Conservation (phyloP, 2,888 invertebrate genomes). For the Amphipyra berbera region DNA sequence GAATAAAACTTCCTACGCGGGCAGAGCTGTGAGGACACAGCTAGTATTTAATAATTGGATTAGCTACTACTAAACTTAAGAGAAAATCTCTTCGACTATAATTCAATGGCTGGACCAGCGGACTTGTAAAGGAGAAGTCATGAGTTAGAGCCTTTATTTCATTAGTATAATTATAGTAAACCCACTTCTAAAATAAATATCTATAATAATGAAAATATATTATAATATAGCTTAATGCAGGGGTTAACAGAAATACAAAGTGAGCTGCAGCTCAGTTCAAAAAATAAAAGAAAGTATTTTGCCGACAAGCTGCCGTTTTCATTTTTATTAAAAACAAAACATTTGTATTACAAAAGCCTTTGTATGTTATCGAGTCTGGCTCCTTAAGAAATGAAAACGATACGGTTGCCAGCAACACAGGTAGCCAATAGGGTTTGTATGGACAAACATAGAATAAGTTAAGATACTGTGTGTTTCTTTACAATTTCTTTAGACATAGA, state of each 20-base stretch:
- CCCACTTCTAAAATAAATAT: too few species aligned
- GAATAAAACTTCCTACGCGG: too few species aligned
- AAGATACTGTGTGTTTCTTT: slow-evolving; percentile 15
- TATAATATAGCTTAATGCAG: neutral
- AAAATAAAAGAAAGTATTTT: too few species aligned
- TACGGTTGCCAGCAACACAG: slow-evolving; percentile 49
- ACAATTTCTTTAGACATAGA: slow-evolving; percentile 5
- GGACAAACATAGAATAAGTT: slow-evolving; percentile 42
- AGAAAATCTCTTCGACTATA: too few species aligned
- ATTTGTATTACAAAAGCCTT: slow-evolving; percentile 50
- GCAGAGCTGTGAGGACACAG: too few species aligned
- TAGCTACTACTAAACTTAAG: too few species aligned
- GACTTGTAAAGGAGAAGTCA: too few species aligned
- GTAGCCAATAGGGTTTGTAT: slow-evolving; percentile 50
- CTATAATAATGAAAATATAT: too few species aligned
- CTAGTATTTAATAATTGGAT: too few species aligned
- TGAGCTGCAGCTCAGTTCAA: neutral
- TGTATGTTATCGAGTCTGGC: slow-evolving; percentile 49
- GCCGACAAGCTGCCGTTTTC: slow-evolving; percentile 12
- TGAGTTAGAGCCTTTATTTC: too few species aligned
- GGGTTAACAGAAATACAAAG: neutral
- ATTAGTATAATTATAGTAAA: too few species aligned
- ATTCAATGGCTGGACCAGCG: too few species aligned
- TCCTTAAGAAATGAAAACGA: slow-evolving; percentile 59
- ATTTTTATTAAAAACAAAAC: slow-evolving; percentile 44